A percentile compares a stretch with the other conserved stretches of the same genome.
Evolutionary conservation across 2,888 invertebrate genomes (phyloP).

Genomic region (Drosophila atroscutellata): DNA sequence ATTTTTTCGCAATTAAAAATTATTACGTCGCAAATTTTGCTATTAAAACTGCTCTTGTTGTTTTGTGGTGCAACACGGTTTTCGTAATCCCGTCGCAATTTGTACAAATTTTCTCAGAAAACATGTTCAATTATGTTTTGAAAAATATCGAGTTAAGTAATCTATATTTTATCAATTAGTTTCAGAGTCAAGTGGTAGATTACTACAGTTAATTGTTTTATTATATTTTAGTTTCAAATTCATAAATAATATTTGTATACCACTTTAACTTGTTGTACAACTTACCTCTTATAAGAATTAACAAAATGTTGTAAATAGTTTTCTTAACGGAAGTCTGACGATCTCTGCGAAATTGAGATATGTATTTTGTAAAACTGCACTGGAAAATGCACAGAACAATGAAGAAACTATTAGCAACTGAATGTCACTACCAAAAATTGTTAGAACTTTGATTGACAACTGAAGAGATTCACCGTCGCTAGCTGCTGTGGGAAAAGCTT

Average conservation of each 20-base stretch:
- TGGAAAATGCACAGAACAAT: slow-evolving; percentile 44
- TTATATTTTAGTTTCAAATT: background rate
- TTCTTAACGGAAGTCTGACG: background rate
- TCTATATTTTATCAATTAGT: background rate
- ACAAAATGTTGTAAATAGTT: slow-evolving; percentile 1
- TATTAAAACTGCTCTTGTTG: background rate
- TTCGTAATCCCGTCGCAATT: background rate
- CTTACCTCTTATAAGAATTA: slow-evolving; percentile 28
- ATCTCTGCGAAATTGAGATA: slow-evolving; percentile 11
- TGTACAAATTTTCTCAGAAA: background rate
- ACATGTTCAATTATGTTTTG: background rate
- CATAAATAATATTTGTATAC: background rate
- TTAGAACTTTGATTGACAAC: slow-evolving; percentile 15
- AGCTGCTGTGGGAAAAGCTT: slow-evolving; percentile 18
- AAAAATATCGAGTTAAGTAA: background rate
- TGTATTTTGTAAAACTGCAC: slow-evolving; percentile 36
- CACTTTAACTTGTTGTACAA: background rate
- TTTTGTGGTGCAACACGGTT: background rate
- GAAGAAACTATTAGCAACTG: slow-evolving; percentile 15
- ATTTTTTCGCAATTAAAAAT: background rate
- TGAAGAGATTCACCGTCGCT: slow-evolving; percentile 62
- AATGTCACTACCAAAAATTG: slow-evolving; percentile 33
- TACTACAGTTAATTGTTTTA: background rate
- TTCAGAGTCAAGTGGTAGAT: background rate
- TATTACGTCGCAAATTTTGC: background rate